Base-by-base conservation (phyloP, 2,888 invertebrate species). In the Protophormia terraenovae region DNA sequence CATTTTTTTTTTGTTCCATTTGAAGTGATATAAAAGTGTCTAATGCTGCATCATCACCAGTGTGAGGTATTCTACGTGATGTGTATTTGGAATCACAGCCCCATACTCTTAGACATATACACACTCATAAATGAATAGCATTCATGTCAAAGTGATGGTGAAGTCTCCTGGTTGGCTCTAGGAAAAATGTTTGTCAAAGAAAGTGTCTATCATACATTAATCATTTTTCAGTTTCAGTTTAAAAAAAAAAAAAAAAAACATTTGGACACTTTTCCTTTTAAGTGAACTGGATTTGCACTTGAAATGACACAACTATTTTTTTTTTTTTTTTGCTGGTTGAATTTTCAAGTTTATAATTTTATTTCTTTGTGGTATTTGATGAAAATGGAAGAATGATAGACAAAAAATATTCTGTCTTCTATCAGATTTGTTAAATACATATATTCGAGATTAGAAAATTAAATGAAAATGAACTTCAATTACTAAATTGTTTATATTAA, bases 41-140 rank as follows among this genome's bases (percentile, higher is more conserved):
- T 80, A 66, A 66, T 73, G 72, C 62, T 58, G 47, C 66, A 35
- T 58, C 66, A 73, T 73, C 72, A 22, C 22, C 27, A 35, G 58
- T 66, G 73, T 73, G 64, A 80, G 73, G 32, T 58, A 47, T 35
- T 66, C 12, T 80, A 80, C 80, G 80, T 80, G 80, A 73, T 73
- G 55, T 80, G 80, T 80, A 19, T 80, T 29, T 55, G 32, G 3
- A 80, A 80, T 58, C 66, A 67, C 35, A 58, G 19, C 16, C 41
- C 64, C 41, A 14, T 53, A 53, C 24, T 10, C 14, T n/a, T n/a
- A n/a, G n/a, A 24, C 53, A 12, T 5, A 2, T 19, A 27, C 53
- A 14, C 24, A 53, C 50, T 6, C 69, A 27, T 24, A 27, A 27
- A 60, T n/a, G 16, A 47, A 60, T 1, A 41, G 3, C 22, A 38